phyloP scores from a whole-genome alignment of 2,113 vertebrate species.

The Phylloscopus whistleri region DNA sequence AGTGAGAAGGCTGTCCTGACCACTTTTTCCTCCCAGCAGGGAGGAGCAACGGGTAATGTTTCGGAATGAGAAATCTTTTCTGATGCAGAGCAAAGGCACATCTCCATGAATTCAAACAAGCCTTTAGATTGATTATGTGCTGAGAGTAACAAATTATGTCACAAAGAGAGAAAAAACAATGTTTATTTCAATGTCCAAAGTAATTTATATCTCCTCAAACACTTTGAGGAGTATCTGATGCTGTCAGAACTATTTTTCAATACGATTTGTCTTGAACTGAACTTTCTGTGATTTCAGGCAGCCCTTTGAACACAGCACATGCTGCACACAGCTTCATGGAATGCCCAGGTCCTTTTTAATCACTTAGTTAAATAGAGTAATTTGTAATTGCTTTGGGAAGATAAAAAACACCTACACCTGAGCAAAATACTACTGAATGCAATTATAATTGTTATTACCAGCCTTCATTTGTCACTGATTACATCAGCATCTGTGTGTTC shows the following conservation, averaged over 20 bases:
- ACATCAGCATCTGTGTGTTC: not conserved
- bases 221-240: not conserved
- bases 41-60: not conserved
- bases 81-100: not conserved
- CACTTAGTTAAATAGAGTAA: not conserved
- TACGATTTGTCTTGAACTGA: not conserved
- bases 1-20: not conserved
- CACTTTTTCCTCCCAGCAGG: not conserved
- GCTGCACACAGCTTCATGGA: not conserved
- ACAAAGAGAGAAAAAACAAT: not conserved
- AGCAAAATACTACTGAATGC: not conserved
- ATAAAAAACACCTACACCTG: not conserved
- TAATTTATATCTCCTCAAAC: not conserved
- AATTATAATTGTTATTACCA: not conserved
- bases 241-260: not conserved
- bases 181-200: not conserved
- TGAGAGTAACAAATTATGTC: not conserved
- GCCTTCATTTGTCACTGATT: not conserved
- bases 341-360: not conserved
- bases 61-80: not conserved
- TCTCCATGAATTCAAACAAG: not conserved
- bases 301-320: not conserved
- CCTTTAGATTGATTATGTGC: not conserved
- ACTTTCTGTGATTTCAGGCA: not conserved
- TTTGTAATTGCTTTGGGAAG: not conserved